These are phyloP conservation scores for Myiozetetes cayanensis DNA, from an alignment of 2,113 vertebrate species.

Conservation along the genomic window DNA sequence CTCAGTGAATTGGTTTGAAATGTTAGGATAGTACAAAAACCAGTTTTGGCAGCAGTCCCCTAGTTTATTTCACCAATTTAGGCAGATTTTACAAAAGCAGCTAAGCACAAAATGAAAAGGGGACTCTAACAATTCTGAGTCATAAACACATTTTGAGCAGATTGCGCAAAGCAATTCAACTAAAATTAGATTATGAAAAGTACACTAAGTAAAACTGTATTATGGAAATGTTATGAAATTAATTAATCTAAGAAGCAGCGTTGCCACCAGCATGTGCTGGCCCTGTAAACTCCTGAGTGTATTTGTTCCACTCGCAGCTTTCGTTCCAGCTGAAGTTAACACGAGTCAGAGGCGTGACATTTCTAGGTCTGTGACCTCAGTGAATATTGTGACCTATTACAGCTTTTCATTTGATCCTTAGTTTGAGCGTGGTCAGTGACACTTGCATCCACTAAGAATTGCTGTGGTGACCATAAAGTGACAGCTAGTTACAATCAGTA, in stretches of 20 bases:
- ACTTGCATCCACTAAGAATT: not conserved
- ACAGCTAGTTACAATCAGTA: not conserved
- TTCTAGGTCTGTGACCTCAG: conserved; percentile 10
- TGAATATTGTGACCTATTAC: not conserved
- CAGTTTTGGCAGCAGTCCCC: not conserved
- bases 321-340: not conserved
- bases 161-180: conserved; percentile 68
- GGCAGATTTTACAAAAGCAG: conserved; percentile 40
- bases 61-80: conserved; percentile 43
- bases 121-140: conserved; percentile 61
- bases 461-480: not conserved
- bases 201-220: conserved; percentile 55
- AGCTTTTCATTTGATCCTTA: conserved; percentile 8
- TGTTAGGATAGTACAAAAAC: not conserved
- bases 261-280: conserved; percentile 27
- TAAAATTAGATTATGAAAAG: conserved; percentile 71
- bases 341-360: not conserved
- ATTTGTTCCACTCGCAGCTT: not conserved
- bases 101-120: conserved; percentile 32
- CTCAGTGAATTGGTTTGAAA: not conserved
- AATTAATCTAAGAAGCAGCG: conserved; percentile 51
- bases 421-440: conserved; percentile 4
- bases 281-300: not conserved
- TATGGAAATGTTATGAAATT: conserved; percentile 63
- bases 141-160: conserved; percentile 67